Percentiles rank a stretch among this genome's conserved stretches.
These are phyloP conservation scores for Xiphophorus hellerii DNA, from an alignment of 2,113 vertebrate genomes.

Conservation along the genomic window DNA sequence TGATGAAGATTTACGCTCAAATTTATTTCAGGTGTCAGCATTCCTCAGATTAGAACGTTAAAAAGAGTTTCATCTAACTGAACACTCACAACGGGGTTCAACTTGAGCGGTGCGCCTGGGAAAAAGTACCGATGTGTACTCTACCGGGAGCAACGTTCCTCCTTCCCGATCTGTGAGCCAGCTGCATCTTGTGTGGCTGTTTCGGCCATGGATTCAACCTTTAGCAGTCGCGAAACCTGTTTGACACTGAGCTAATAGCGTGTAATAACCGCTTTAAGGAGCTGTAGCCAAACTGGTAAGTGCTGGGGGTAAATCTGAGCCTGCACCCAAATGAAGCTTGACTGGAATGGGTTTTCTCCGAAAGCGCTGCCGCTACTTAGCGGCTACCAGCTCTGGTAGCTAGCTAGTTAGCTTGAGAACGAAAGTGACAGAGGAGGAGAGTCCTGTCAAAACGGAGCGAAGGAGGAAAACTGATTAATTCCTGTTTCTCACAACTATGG, in stretches of 20 bases:
- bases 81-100: neutral
- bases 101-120: constrained; percentile 33
- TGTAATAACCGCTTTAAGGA: constrained; percentile 20
- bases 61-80: neutral
- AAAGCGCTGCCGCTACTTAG: constrained; percentile 38
- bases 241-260: constrained; percentile 62
- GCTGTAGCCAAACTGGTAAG: constrained; percentile 63
- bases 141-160: constrained; percentile 58
- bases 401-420: constrained; percentile 59
- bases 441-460: constrained; percentile 57
- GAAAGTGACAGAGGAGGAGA: constrained; percentile 65
- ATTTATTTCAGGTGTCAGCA: too few species aligned
- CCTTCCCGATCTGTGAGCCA: constrained; percentile 32
- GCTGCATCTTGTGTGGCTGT: constrained; percentile 65
- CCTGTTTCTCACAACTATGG: neutral
- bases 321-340: neutral
- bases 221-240: constrained; percentile 50
- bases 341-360: neutral
- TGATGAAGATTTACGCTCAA: too few species aligned
- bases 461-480: neutral
- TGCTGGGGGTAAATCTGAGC: neutral
- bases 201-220: constrained; percentile 79
- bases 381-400: constrained; percentile 42
- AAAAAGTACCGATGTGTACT: constrained; percentile 52
- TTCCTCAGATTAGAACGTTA: too few species aligned